Base-by-base conservation (phyloP, 2,797 vertebrate genomes). In the Moxostoma hubbsi region DNA sequence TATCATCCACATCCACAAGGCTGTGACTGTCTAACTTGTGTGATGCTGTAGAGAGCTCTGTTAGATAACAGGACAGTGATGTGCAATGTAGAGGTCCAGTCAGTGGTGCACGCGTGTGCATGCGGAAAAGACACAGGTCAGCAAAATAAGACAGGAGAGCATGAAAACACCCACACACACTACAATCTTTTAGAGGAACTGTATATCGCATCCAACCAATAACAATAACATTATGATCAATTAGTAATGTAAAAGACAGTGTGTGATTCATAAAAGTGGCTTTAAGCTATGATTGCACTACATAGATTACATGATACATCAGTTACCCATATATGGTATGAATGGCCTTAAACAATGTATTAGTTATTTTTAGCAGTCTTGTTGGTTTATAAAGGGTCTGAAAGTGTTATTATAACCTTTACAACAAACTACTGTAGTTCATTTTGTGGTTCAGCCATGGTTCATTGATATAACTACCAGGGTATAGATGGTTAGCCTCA, bases 111-210 rank as follows among this genome's bases (percentile, higher is more conserved):
- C 18, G 2, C 18, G 62, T 51, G 58, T 15, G 49, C 66, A 15
- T 16, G 57, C 7, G n/a, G n/a, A 55, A 70, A 54, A 12, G 45
- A 2, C 67, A 62, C 47, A 62, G 59, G 46, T 63, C 72, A 63
- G 72, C 58, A 74, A 18, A 74, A 63, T 43, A 46, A 73, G 8
- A 73, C 70, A 16, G 9, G 2, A 50, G 9, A 66, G 13, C 49
- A 73, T 73, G 18, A 50, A 62, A 62, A 36, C 72, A 51, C 55
- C 36, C 72, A 62, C 71, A 9, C 16, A 50, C 46, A 15, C 18
- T 24, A 59, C 13, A 5, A 9, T 6, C 18, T 49, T 9, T 36
- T 36, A 73, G 7, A 51, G 18, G 45, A 36, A n/a, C 57, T 36
- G 12, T 13, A 58, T 18, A 24, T 43, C 15, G 47, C 43, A 18